Base-by-base conservation (phyloP, 1,140 invertebrate species). In the Pogonognathellus flavescens region DNA sequence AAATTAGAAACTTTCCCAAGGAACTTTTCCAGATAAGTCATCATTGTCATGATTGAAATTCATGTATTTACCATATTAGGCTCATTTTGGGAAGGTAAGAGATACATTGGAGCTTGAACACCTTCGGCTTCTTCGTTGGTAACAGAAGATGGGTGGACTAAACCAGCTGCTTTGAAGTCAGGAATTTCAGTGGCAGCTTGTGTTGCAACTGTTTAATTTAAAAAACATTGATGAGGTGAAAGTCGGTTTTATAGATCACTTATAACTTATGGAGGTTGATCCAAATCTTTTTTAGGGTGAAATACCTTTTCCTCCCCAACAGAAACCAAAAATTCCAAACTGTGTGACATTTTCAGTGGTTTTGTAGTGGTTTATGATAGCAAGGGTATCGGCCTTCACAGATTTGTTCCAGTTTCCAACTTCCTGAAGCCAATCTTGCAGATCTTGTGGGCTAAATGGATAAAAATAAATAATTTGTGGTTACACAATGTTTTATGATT, bases 321-420 rank as follows among this genome's bases (percentile, higher is more conserved):
- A 88, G 41, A 88, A 87, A 84, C 86, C 86, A 82, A 88, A 87
- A 20, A 88, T 82, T 16, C 88, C 88, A 18, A 88, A 85, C 10
- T 49, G 16, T 0, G 70, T 49, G n/a, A 31, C 31, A 76, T 50
- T 50, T 76, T 76, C 70, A 11, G 25, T 76, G 16, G 70, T 76
- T 41, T 84, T 85, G 41, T 84, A 86, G 70, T 87, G 60, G 9
- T 86, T 53, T 13, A 88, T 85, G 11, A 86, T 60, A 25, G 80
- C 66, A 9, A 85, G 22, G 3, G 85, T 31, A 80, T 88, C 87
- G n/a, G n/a, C 18, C 50, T 82, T 87, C 1, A 85, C 72, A 1
- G 59, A 72, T 18, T 16, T 31, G n/a, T 86, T 57, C 82, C 84
- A 88, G 18, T 53, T 81, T 7, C 83, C 83, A 25, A 72, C 31